phyloP scores from a whole-genome alignment of 2,797 vertebrate genomes.

The Chelonia mydas region DNA sequence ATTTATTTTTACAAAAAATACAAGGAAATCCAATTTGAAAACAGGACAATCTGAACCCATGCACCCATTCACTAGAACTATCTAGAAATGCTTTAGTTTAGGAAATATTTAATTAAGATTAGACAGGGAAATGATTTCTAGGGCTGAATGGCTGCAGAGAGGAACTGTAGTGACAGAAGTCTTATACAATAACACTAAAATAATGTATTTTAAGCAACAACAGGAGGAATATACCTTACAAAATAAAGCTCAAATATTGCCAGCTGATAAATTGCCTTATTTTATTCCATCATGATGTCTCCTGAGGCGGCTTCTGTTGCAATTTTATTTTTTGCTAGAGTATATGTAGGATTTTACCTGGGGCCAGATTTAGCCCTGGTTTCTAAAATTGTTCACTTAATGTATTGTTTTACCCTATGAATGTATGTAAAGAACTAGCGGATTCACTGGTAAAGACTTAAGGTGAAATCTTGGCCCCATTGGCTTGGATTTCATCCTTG shows the following conservation, averaged over 20 bases:
- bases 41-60: not conserved
- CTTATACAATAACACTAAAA: conserved; percentile 27
- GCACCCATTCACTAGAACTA: not conserved
- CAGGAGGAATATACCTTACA: not conserved
- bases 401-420: not conserved
- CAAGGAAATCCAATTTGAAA: not conserved
- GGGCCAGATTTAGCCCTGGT: not conserved
- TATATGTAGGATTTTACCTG: not conserved
- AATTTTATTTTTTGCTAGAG: not conserved
- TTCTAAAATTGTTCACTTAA: not conserved
- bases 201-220: conserved; percentile 2
- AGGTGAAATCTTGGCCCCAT: not conserved
- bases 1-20: not conserved
- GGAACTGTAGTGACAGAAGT: conserved; percentile 29
- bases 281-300: conserved; percentile 16
- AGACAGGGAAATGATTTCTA: conserved; percentile 17
- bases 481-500: not conserved
- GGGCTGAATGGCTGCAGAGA: not conserved
- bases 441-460: not conserved
- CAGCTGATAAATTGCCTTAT: conserved; percentile 40
- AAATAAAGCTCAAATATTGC: not conserved
- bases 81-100: conserved; percentile 22
- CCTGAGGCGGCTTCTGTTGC: conserved; percentile 12
- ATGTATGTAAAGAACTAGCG: not conserved
- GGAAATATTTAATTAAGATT: conserved; percentile 29